These are phyloP conservation scores for Macrostomum lignano DNA, from an alignment of 1,140 invertebrate species.

Conservation along the genomic window DNA sequence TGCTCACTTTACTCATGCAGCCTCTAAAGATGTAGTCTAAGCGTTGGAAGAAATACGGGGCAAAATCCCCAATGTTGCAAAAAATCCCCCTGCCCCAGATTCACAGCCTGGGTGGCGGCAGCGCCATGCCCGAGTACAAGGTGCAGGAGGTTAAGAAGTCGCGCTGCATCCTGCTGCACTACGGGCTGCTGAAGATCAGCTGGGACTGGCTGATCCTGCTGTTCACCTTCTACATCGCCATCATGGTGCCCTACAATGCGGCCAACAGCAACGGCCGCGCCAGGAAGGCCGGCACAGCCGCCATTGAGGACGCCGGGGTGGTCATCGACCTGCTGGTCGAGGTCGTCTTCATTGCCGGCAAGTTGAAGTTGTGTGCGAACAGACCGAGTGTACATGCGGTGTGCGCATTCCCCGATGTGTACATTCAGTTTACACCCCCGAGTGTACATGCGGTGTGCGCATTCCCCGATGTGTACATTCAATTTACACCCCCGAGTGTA, in stretches of 20 bases:
- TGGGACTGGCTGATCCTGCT: conserved; percentile 27
- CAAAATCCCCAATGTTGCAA: not conserved
- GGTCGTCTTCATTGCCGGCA: conserved; percentile 71
- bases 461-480: too few species aligned
- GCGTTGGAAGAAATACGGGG: too few species aligned
- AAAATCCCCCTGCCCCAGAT: conserved; percentile 17
- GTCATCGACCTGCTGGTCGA: conserved; percentile 74
- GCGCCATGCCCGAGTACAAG: conserved; percentile 74
- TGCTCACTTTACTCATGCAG: too few species aligned
- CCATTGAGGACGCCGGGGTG: conserved; percentile 33
- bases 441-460: too few species aligned
- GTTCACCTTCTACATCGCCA: conserved; percentile 26
- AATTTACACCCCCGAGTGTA: too few species aligned
- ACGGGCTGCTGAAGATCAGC: conserved; percentile 25
- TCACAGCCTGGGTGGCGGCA: conserved; percentile 49
- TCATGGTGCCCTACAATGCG: conserved; percentile 26
- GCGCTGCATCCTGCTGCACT: conserved; percentile 40
- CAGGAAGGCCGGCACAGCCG: conserved; percentile 8
- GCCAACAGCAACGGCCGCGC: conserved; percentile 10
- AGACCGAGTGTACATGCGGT: too few species aligned
- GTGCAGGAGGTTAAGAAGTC: conserved; percentile 54
- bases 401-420: too few species aligned
- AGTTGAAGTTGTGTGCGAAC: conserved; percentile 27
- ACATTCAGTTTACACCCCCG: too few species aligned
- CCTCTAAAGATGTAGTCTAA: too few species aligned